Percentiles rank a stretch among this genome's conserved stretches.
These are phyloP conservation scores for Borostomias antarcticus DNA, from an alignment of 2,797 vertebrate genomes.

Conservation along the genomic window DNA sequence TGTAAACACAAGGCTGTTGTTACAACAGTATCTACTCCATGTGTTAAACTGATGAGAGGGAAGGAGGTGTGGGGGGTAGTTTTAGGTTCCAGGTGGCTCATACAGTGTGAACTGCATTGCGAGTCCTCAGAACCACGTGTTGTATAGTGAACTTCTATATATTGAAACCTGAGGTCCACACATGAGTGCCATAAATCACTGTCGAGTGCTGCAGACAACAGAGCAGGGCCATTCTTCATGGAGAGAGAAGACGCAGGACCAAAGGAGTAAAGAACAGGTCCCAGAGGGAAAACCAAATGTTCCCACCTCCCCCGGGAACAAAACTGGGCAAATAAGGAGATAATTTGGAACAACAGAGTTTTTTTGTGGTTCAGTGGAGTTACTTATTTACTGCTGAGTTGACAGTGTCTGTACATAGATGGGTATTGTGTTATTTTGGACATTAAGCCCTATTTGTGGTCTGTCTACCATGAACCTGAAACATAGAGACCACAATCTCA, in stretches of 20 bases:
- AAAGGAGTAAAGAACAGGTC: background rate
- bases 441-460: too few species aligned
- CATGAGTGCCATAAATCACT: slow-evolving; percentile 44
- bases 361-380: background rate
- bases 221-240: slow-evolving; percentile 37
- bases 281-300: background rate
- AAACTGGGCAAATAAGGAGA: background rate
- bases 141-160: background rate
- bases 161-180: slow-evolving; percentile 13
- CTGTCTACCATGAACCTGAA: too few species aligned
- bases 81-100: background rate
- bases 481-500: too few species aligned
- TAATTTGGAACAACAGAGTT: background rate
- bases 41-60: background rate
- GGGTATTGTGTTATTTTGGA: too few species aligned
- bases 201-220: slow-evolving; percentile 7
- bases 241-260: slow-evolving; percentile 1
- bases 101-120: background rate
- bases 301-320: background rate
- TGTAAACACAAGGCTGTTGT: background rate
- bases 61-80: background rate
- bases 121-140: background rate
- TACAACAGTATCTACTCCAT: background rate
- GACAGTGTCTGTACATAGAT: too few species aligned
- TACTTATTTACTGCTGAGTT: too few species aligned